Evolutionary conservation across 2,797 vertebrate genomes (phyloP).

Genomic region (Malacoctenus gilli): DNA sequence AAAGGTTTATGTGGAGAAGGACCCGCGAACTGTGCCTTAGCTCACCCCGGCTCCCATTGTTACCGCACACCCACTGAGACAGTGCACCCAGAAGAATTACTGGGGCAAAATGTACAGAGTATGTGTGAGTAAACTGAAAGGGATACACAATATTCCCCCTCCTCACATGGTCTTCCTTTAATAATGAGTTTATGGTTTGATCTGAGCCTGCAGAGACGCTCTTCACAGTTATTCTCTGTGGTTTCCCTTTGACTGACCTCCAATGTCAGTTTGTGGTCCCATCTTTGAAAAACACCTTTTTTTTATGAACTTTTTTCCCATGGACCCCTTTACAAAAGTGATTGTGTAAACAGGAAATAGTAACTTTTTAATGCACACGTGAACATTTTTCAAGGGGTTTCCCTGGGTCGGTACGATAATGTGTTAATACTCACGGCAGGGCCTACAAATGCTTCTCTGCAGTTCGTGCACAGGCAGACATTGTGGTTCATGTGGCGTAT

Average conservation of each 20-base stretch:
- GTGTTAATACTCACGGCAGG: no score
- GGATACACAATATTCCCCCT: slow-evolving; percentile 4
- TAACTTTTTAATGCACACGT: background rate
- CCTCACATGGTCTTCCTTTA: background rate
- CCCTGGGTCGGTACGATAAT: background rate
- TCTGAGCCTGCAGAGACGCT: no score
- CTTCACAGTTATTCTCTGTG: no score
- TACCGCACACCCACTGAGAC: slow-evolving; percentile 77
- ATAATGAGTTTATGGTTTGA: no score
- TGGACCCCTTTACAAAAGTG: background rate
- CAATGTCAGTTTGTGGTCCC: no score
- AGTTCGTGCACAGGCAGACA: no score
- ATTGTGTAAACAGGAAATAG: background rate
- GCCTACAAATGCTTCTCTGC: no score
- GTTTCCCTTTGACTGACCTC: no score
- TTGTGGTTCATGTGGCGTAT: background rate
- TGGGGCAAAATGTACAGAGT: slow-evolving; percentile 30
- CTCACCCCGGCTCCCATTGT: slow-evolving; percentile 79
- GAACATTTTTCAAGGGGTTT: background rate
- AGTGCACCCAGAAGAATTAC: slow-evolving; percentile 45
- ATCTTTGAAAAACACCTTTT: no score
- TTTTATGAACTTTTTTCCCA: no score
- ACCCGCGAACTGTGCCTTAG: slow-evolving; percentile 76
- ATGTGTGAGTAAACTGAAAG: slow-evolving; percentile 1
- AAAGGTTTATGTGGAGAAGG: slow-evolving; percentile 85